phyloP scores from a whole-genome alignment of 2,888 invertebrate genomes.

The Plagodis dolabraria region DNA sequence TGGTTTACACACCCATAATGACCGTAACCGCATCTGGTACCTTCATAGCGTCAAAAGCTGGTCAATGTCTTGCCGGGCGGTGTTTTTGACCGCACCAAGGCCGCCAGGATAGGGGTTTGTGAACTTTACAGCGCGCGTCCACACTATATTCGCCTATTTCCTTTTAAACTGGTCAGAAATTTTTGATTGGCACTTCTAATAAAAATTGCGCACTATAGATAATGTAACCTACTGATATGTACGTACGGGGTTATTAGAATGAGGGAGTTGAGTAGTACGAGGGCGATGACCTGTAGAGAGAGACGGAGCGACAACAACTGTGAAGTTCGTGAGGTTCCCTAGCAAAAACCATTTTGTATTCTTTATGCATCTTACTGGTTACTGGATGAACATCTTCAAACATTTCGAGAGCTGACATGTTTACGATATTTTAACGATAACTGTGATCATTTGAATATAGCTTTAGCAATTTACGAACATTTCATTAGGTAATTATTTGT shows the following conservation, averaged over 20 bases:
- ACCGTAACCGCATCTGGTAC: constrained; percentile 62
- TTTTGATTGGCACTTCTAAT: constrained; percentile 8
- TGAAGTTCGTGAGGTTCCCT: constrained; percentile 74
- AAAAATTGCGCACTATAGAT: constrained; percentile 19
- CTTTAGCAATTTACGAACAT: too few species aligned
- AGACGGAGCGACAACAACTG: constrained; percentile 81
- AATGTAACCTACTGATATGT: constrained; percentile 56
- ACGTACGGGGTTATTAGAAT: constrained; percentile 76
- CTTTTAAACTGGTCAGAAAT: constrained; percentile 11
- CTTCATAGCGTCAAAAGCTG: constrained; percentile 53
- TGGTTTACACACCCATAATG: constrained; percentile 64
- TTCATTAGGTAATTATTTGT: neutral
- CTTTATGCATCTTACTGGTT: constrained; percentile 23
- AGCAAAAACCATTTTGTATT: constrained; percentile 38
- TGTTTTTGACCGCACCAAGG: constrained; percentile 78
- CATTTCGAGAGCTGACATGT: constrained; percentile 7
- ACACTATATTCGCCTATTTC: constrained; percentile 35
- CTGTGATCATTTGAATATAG: too few species aligned
- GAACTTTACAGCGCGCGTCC: constrained; percentile 62
- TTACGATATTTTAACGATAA: constrained; percentile 4
- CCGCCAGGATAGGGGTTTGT: constrained; percentile 69
- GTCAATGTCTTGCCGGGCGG: constrained; percentile 71
- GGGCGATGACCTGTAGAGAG: constrained; percentile 81
- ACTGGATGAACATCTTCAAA: constrained; percentile 11
- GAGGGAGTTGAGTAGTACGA: constrained; percentile 70